Conservation (phyloP, 1,140 invertebrate genomes). For the Drosophila nebulosa region DNA sequence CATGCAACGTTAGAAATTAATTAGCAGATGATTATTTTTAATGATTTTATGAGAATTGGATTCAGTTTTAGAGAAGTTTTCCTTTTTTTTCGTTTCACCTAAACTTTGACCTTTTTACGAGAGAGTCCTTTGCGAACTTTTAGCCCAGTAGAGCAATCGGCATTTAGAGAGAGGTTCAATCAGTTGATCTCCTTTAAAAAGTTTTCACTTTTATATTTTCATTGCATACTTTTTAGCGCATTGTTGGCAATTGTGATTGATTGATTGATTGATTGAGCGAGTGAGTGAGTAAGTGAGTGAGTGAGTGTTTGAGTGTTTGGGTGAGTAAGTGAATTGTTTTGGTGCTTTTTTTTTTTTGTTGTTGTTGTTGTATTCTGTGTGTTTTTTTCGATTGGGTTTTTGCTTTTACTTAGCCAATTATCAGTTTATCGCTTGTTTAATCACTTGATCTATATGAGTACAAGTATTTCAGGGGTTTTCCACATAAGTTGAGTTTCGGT, state of each 20-base stretch:
- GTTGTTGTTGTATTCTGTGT: neutral
- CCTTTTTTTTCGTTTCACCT: no score
- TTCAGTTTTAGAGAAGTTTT: no score
- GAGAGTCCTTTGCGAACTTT: no score
- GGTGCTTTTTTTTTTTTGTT: neutral
- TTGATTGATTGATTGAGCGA: neutral
- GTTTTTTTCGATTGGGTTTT: neutral
- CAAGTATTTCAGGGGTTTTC: slow-evolving; percentile 42
- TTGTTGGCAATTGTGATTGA: neutral
- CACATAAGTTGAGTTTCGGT: slow-evolving; percentile 47
- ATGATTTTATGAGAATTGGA: no score
- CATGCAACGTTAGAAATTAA: no score
- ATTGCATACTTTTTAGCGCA: neutral
- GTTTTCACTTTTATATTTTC: neutral
- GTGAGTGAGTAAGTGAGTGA: neutral
- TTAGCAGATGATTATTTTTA: no score
- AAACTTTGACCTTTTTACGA: no score
- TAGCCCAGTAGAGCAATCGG: no score
- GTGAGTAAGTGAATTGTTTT: neutral
- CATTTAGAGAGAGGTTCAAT: no score
- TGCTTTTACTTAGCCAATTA: slow-evolving; percentile 67
- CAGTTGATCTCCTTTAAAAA: no score
- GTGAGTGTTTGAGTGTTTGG: neutral
- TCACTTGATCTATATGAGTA: slow-evolving; percentile 4
- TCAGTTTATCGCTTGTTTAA: slow-evolving; percentile 41